Percentiles rank a stretch among this genome's conserved stretches.
These are phyloP conservation scores for Stigmatopora argus DNA, from an alignment of 2,113 vertebrate species.

Conservation along the genomic window DNA sequence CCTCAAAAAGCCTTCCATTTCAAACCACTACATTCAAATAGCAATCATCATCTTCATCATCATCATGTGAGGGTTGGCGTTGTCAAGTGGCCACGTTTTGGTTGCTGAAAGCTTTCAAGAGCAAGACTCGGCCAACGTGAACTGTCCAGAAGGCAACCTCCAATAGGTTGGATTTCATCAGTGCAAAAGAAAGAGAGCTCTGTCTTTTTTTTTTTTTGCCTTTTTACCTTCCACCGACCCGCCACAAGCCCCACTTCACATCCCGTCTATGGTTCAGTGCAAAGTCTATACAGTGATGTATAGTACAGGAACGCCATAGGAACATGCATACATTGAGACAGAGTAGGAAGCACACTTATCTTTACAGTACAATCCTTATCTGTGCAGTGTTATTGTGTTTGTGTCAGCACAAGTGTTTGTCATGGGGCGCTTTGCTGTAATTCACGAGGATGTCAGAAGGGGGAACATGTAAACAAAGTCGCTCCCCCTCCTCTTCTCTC, in stretches of 20 bases:
- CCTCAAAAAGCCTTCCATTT: constrained; percentile 7
- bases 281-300: constrained; percentile 70
- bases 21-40: constrained; percentile 54
- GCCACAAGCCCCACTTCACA: constrained; percentile 13
- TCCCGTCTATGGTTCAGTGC: constrained; percentile 68
- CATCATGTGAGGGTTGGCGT: constrained; percentile 40
- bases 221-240: neutral
- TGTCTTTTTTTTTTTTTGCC: constrained; percentile 31
- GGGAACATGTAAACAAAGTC: constrained; percentile 54
- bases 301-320: constrained; percentile 66
- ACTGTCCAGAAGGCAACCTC: constrained; percentile 58
- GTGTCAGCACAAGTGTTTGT: constrained; percentile 25
- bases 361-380: constrained; percentile 68
- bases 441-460: neutral
- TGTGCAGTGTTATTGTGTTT: constrained; percentile 60
- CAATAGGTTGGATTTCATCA: constrained; percentile 62
- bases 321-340: constrained; percentile 71
- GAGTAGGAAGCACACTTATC: constrained; percentile 68
- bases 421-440: neutral
- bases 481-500: constrained; percentile 25
- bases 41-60: constrained; percentile 39
- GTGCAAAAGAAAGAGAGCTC: constrained; percentile 57
- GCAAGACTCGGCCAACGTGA: constrained; percentile 33
- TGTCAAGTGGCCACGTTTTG: constrained; percentile 55
- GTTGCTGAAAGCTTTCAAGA: constrained; percentile 48